Base-by-base conservation (phyloP, 2,888 invertebrate species). In the Eurytoma adleriae region DNA sequence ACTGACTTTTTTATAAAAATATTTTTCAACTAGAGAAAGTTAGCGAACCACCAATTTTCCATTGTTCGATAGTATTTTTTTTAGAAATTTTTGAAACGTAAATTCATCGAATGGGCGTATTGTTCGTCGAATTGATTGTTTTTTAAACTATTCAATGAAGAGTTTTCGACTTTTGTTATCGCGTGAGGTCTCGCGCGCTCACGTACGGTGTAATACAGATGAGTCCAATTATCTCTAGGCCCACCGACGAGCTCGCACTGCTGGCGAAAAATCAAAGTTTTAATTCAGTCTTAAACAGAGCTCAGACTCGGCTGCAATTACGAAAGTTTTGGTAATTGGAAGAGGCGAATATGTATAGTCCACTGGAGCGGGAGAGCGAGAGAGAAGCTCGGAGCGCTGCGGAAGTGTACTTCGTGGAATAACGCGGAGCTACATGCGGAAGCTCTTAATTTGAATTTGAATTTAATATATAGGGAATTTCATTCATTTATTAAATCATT, bases 201-300 rank as follows among this genome's bases (percentile, higher is more conserved):
- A n/a, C 52, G 64, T 69, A 82, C 81, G 83, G 82, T 81, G 80
- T 83, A 81, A 84, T 83, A 83, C 82, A 81, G 82, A 83, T 82
- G 83, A 83, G 82, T 84, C 82, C 80, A 84, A 84, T 84, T 84
- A 84, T 84, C 85, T 81, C 79, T 82, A 83, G 83, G 83, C 80
- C 79, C 78, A 67, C 24, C 54, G 3, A 56, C 27, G 16, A 20
- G 27, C 57, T n/a, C 61, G 52, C 16, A 40, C 59, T 78, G 61
- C 70, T 77, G 80, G 84, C 84, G 86, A 87, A 88, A 88, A 88
- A 88, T 88, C 84, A 88, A 88, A 88, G 85, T 88, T 88, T 88
- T 87, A 87, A 88, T 88, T 87, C 86, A 86, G 86, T 88, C 87
- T 88, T 86, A 86, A 86, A 86, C 84, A 84, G 84, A 85, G 83